A percentile compares a stretch with the other conserved stretches of the same genome.
Conservation (phyloP, 2,797 vertebrate genomes). For the Myotis planiceps region DNA sequence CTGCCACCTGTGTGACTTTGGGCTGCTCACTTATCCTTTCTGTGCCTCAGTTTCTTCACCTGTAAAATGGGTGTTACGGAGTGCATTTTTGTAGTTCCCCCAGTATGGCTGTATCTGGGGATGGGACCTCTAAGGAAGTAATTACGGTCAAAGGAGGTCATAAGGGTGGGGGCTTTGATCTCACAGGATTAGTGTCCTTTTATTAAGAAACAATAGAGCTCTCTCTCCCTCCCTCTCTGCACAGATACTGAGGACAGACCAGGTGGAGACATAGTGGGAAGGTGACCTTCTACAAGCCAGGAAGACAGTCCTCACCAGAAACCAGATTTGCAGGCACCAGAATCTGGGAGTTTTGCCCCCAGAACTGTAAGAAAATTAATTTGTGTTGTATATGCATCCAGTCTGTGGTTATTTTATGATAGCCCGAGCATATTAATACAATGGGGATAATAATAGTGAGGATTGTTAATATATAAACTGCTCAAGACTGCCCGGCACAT, state of each 20-base stretch:
- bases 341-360: not conserved
- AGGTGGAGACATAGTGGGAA: accelerated
- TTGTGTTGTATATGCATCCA: not conserved
- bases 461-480: not conserved
- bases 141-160: not conserved
- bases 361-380: not conserved
- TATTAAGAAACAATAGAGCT: not conserved
- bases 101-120: not conserved
- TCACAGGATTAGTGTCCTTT: not conserved
- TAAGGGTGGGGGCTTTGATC: not conserved
- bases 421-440: not conserved
- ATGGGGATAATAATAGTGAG: accelerated
- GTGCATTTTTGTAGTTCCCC: not conserved
- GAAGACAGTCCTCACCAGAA: not conserved
- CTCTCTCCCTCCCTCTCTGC: not conserved
- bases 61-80: not conserved
- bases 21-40: not conserved
- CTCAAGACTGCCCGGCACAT: too few species aligned
- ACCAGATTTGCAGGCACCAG: not conserved
- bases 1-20: not conserved
- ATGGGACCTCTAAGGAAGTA: not conserved
- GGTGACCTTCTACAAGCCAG: not conserved
- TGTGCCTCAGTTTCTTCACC: not conserved
- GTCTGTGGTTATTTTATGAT: not conserved
- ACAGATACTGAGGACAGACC: not conserved